Evolutionary conservation across 1,140 invertebrate species (phyloP), one percentile per base, ranked within the genome.

Genomic region (Megalopta genalis): DNA sequence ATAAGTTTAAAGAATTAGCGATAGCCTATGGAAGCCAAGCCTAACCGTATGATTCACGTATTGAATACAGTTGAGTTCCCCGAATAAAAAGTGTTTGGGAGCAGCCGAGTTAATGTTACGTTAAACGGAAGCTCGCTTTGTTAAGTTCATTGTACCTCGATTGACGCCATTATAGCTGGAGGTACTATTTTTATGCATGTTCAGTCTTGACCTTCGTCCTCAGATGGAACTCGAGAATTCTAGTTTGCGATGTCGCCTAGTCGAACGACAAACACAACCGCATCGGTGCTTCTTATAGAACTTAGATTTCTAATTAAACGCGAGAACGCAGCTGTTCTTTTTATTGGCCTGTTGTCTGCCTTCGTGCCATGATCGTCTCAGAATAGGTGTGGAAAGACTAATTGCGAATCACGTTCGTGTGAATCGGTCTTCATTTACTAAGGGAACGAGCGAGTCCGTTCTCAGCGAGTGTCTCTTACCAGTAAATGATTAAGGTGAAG

Each of bases 131-230:
- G 74, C 21, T 62, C 8, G 59, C 46, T 52, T 83, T 66, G 75
- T 71, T 67, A 83, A 64, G 82, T 84, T 84, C 82, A 81, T 73
- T 84, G 68, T 46, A 85, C 68, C 5, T 46, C 66, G 54, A 81
- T 85, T 42, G 82, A 69, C 25, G 23, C 49, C 1, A 4, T 23
- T 42, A 57, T 57, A 66, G 49, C 37, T 5, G 23, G 37, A 12
- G n/a, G 52, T 63, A 81, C 82, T 85, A 84, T 84, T 85, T 84
- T 85, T 84, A 80, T 77, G 57, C 52, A 62, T 76, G 32, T 70
- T 73, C 59, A 84, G 46, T 81, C 82, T 85, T 85, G 83, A 85
- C 82, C 67, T 82, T 84, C 52, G 77, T 77, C 77, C 49, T 73
- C n/a, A 14, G 46, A 6, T 32, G 67, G 39, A 57, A 14, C 25